Evolutionary conservation across 2,797 vertebrate genomes (phyloP).

Genomic region (Artibeus lituratus): DNA sequence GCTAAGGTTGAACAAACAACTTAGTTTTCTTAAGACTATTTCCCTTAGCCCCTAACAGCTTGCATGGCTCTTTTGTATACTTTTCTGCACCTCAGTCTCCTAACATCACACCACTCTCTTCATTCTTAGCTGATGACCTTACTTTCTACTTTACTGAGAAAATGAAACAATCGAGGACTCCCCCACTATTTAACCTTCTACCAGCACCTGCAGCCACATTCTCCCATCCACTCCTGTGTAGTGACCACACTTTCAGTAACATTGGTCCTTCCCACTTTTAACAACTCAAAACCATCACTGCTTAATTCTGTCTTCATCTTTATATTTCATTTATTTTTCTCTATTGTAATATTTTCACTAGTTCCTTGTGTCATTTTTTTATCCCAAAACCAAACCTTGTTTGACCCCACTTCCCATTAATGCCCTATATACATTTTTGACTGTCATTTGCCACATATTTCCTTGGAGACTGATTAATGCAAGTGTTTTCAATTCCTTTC

Average conservation of each 20-base stretch:
- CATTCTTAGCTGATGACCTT: neutral
- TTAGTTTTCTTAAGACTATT: too few species aligned
- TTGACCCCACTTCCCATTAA: neutral
- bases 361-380: neutral
- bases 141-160: neutral
- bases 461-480: neutral
- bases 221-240: rapidly evolving
- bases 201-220: neutral
- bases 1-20: too few species aligned
- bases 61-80: neutral
- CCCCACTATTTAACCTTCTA: rapidly evolving
- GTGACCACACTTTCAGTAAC: neutral
- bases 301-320: neutral
- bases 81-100: neutral
- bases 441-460: neutral
- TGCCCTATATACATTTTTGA: neutral
- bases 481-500: neutral
- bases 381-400: neutral
- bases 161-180: neutral
- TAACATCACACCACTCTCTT: neutral
- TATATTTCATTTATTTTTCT: neutral
- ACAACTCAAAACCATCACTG: neutral
- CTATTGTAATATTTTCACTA: neutral
- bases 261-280: neutral
- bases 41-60: too few species aligned